Evolutionary conservation across 1,140 invertebrate species (phyloP).

Genomic region (Tetragnatha versicolor): DNA sequence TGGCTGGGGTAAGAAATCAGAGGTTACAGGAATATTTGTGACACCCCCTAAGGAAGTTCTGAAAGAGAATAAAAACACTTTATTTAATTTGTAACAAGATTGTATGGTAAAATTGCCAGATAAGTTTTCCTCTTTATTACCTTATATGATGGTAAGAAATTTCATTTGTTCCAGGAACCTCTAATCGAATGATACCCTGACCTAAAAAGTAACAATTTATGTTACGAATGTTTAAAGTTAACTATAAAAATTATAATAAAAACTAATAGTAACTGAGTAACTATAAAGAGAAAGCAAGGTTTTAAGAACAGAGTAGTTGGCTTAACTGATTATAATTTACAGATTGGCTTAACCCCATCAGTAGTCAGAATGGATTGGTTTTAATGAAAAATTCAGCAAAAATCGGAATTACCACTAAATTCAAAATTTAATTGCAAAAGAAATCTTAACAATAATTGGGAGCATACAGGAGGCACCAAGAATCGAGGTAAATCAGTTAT

Average conservation of each 20-base stretch:
- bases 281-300: too few relatives aligned
- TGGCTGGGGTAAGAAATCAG: neutral
- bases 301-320: too few relatives aligned
- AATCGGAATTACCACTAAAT: too few relatives aligned
- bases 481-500: too few relatives aligned
- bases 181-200: constrained; percentile 28
- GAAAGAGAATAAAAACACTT: neutral
- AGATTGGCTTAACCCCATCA: too few relatives aligned
- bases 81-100: neutral
- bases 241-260: neutral
- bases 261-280: too few relatives aligned
- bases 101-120: neutral
- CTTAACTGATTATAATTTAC: too few relatives aligned
- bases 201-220: neutral
- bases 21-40: constrained; percentile 12
- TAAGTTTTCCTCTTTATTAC: constrained; percentile 1
- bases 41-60: constrained; percentile 30
- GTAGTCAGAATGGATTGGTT: too few relatives aligned
- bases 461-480: too few relatives aligned
- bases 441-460: too few relatives aligned
- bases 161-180: constrained; percentile 23
- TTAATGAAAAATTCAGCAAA: too few relatives aligned
- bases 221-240: neutral
- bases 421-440: too few relatives aligned
- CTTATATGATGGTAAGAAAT: constrained; percentile 24